These are phyloP conservation scores for Antrozous pallidus DNA, from an alignment of 2,797 vertebrate species.

Conservation along the genomic window DNA sequence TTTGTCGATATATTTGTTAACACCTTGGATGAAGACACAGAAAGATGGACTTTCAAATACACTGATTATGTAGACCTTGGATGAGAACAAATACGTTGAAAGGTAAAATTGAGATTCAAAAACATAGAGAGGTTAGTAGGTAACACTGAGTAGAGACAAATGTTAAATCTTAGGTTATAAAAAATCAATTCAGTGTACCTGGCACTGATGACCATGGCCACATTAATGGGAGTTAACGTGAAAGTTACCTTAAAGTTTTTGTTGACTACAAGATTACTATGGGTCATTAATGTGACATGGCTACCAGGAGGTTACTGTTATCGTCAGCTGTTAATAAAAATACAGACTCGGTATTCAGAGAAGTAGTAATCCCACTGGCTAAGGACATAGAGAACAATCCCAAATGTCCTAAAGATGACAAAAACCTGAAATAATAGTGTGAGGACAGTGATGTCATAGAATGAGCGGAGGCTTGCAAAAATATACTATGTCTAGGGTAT, in stretches of 20 bases:
- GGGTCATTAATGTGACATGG: not conserved
- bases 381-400: not conserved
- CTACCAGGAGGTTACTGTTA: not conserved
- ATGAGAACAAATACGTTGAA: not conserved
- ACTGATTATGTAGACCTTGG: not conserved
- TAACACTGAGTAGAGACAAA: not conserved
- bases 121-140: not conserved
- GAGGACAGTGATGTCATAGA: not conserved
- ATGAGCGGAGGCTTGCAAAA: not conserved
- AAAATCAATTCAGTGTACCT: not conserved
- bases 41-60: not conserved
- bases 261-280: not conserved
- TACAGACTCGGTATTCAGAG: not conserved
- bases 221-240: not conserved
- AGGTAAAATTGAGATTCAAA: slow-evolving; percentile 12
- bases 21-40: not conserved
- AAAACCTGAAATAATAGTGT: not conserved
- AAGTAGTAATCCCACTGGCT: not conserved
- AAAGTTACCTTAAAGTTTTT: not conserved
- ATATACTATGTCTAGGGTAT: not conserved
- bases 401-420: not conserved
- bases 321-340: not conserved
- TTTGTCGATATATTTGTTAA: not conserved
- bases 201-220: not conserved
- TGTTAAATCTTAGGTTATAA: not conserved